phyloP scores from a whole-genome alignment of 1,140 invertebrate species.

The Lordiphosa mommai region DNA sequence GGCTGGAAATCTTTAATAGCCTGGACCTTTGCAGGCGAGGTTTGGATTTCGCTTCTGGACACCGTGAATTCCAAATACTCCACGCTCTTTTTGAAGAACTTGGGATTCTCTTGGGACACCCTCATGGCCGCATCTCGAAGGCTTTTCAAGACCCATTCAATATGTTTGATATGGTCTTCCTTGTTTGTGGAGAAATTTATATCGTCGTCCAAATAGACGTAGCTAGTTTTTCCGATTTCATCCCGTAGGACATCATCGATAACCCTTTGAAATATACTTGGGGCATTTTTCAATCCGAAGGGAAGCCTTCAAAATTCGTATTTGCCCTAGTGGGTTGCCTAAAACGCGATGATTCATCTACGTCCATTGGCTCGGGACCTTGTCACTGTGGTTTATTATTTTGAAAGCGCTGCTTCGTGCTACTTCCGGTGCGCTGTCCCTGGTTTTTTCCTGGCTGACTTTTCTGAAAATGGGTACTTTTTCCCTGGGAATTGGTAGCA shows the following conservation, averaged over 20 bases:
- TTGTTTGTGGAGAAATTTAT: no score
- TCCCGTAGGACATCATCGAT: background rate
- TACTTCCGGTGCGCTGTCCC: slow-evolving; percentile 1
- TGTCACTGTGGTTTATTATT: background rate
- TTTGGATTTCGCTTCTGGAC: background rate
- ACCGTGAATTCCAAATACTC: no score
- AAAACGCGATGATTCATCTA: slow-evolving; percentile 10
- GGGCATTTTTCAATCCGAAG: background rate
- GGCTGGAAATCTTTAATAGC: background rate
- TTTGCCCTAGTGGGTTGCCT: slow-evolving; percentile 4
- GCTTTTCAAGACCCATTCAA: no score
- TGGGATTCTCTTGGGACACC: background rate
- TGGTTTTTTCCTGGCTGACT: background rate
- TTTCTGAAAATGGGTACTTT: slow-evolving; percentile 5
- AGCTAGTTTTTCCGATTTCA: background rate
- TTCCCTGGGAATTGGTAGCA: no score
- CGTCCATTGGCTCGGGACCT: slow-evolving; percentile 15
- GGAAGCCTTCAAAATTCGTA: background rate
- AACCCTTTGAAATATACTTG: background rate
- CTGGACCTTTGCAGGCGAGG: background rate
- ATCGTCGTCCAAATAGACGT: no score
- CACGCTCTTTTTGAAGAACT: slow-evolving; percentile 2
- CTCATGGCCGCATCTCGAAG: background rate
- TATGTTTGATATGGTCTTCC: no score
- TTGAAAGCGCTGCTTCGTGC: slow-evolving; percentile 8